phyloP scores from a whole-genome alignment of 53 echinoderm and acorn worm genomes.

The Echinarachnius parma region DNA sequence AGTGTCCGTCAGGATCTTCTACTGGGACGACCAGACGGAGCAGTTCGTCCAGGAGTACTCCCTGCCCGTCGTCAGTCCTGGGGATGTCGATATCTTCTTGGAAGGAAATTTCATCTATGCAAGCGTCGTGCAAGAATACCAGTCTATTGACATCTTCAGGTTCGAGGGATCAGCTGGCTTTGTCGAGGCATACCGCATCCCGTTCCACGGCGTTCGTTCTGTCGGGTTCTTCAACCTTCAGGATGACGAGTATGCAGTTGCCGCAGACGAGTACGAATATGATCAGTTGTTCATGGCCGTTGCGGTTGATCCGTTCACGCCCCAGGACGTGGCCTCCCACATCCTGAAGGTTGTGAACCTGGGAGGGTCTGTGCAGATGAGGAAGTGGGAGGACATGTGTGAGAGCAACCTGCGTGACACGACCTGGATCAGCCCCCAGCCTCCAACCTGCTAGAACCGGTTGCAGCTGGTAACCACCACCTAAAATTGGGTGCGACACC shows the following conservation, averaged over 20 bases:
- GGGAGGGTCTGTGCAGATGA: constrained; percentile 27
- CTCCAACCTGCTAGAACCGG: constrained; percentile 31
- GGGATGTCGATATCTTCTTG: constrained; percentile 26
- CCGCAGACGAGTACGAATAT: neutral
- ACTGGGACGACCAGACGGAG: neutral
- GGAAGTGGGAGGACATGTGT: constrained; percentile 22
- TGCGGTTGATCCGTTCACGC: constrained; percentile 30
- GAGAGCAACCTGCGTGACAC: constrained; percentile 14
- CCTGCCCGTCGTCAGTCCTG: neutral
- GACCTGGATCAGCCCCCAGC: neutral
- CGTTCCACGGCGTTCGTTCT: constrained; percentile 11
- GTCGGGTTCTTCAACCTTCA: constrained; percentile 13
- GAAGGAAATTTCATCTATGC: constrained; percentile 36
- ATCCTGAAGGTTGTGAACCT: constrained; percentile 26
- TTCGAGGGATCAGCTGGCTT: constrained; percentile 35
- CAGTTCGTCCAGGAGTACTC: neutral
- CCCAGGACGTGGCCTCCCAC: constrained; percentile 14
- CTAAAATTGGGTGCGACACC: too few relatives aligned
- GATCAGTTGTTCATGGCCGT: constrained; percentile 32
- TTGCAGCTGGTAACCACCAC: too few relatives aligned
- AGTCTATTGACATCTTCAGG: constrained; percentile 13
- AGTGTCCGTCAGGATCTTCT: constrained; percentile 24
- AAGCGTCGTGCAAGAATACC: constrained; percentile 26
- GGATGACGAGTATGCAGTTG: constrained; percentile 15
- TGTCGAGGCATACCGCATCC: constrained; percentile 22